phyloP scores from a whole-genome alignment of 2,888 invertebrate species.

The Cosmia trapezina region DNA sequence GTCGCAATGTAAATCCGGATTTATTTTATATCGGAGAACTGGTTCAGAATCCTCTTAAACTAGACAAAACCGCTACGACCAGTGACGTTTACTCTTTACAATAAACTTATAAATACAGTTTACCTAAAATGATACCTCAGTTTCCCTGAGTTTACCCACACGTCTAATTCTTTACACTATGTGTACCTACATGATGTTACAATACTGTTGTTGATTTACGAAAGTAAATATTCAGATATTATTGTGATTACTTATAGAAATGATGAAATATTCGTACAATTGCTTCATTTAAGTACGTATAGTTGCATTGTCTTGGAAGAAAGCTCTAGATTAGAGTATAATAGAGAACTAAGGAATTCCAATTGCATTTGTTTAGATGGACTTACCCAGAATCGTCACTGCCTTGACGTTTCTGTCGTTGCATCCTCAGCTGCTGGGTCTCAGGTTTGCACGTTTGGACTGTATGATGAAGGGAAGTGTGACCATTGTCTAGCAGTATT shows the following conservation, averaged over 20 bases:
- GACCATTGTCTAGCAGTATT: too few species aligned
- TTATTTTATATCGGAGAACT: too few species aligned
- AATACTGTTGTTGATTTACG: slow-evolving; percentile 21
- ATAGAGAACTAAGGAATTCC: neutral
- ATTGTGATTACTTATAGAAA: neutral
- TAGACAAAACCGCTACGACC: neutral
- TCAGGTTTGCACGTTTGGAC: too few species aligned
- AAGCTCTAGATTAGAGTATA: neutral
- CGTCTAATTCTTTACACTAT: neutral
- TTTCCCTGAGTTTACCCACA: slow-evolving; percentile 2
- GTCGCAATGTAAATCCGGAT: too few species aligned
- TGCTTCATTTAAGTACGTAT: neutral
- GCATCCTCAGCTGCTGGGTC: neutral
- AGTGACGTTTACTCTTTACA: slow-evolving; percentile 23
- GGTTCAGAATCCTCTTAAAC: neutral
- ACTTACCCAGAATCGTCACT: neutral
- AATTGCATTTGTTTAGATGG: neutral
- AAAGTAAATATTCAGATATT: slow-evolving; percentile 32
- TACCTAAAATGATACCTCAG: too few species aligned
- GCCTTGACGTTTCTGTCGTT: too few species aligned
- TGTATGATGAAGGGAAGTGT: too few species aligned
- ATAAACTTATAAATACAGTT: slow-evolving; percentile 15
- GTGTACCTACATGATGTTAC: neutral
- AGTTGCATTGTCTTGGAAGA: slow-evolving; percentile 4
- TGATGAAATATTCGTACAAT: slow-evolving; percentile 11